Conservation (phyloP, 2,113 vertebrate species). For the Scophthalmus maximus region DNA sequence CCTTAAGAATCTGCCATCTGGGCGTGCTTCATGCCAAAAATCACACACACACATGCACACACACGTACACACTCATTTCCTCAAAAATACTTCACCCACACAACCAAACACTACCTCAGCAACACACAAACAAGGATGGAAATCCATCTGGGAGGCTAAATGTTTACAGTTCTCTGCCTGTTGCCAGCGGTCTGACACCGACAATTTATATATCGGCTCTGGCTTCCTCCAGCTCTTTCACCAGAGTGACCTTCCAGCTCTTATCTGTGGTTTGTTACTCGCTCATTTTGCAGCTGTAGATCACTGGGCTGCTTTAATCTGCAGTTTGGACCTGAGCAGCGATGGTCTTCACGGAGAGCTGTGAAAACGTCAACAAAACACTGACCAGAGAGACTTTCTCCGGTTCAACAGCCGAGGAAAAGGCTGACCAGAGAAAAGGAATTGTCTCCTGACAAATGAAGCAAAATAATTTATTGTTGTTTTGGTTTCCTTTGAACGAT, state of each 20-base stretch:
- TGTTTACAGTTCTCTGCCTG: conserved; percentile 49
- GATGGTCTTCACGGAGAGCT: conserved; percentile 34
- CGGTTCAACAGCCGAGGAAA: conserved; percentile 10
- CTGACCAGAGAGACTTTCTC: conserved; percentile 37
- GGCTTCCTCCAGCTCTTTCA: conserved; percentile 19
- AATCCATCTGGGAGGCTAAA: conserved; percentile 35
- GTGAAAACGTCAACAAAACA: conserved; percentile 49
- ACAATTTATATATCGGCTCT: conserved; percentile 39
- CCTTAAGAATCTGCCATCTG: conserved; percentile 50
- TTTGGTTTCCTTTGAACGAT: too few species aligned
- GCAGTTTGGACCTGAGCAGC: conserved; percentile 12
- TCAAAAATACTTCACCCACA: conserved; percentile 32
- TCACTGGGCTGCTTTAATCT: conserved; percentile 34
- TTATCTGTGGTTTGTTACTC: conserved; percentile 28
- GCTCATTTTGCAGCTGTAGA: conserved; percentile 13
- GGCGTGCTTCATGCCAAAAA: conserved; percentile 23
- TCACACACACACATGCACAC: conserved; percentile 1
- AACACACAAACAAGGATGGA: conserved; percentile 46
- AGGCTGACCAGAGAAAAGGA: conserved; percentile 9
- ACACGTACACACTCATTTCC: background rate
- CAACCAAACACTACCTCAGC: conserved; percentile 23
- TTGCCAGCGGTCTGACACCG: conserved; percentile 23
- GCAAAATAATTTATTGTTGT: background rate
- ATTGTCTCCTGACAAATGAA: background rate
- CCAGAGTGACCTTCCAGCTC: conserved; percentile 14